Percentiles rank a stretch among this genome's conserved stretches.
Evolutionary conservation across 2,797 vertebrate species (phyloP).

Genomic region (Acanthurus lineatus): DNA sequence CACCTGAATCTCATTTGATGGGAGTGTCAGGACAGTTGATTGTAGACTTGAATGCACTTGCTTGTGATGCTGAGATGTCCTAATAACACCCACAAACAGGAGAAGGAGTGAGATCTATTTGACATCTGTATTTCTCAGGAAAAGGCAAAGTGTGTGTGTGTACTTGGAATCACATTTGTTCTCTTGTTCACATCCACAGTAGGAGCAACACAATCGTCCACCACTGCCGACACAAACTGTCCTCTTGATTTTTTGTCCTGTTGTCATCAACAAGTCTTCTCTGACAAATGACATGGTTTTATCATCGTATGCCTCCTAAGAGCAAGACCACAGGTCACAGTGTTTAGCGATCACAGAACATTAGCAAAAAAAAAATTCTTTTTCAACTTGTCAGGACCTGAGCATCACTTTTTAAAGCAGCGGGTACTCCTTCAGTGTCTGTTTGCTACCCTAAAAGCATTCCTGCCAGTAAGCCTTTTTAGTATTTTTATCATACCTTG

Average conservation of each 20-base stretch:
- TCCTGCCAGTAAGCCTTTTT: too few relatives aligned
- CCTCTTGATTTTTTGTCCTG: background rate
- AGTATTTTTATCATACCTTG: too few relatives aligned
- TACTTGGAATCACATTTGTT: background rate
- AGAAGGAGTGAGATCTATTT: background rate
- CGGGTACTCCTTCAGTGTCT: too few relatives aligned
- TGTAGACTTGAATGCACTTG: conserved; percentile 63
- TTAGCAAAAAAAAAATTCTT: too few relatives aligned
- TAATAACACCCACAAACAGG: conserved; percentile 5
- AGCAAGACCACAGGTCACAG: background rate
- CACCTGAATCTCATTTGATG: conserved; percentile 39
- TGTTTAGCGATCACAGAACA: too few relatives aligned
- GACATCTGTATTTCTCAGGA: background rate
- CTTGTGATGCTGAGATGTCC: conserved; percentile 20
- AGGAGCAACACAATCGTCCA: background rate
- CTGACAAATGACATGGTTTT: background rate
- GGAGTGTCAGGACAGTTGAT: conserved; percentile 47
- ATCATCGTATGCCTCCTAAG: too few relatives aligned
- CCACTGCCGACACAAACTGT: background rate
- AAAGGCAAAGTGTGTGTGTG: background rate
- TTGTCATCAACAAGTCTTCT: background rate
- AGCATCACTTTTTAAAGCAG: too few relatives aligned
- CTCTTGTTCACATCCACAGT: background rate
- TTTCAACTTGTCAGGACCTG: too few relatives aligned
- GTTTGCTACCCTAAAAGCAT: too few relatives aligned